Percentiles rank a stretch among this genome's conserved stretches.
Evolutionary conservation across 1,140 invertebrate species (phyloP).

Genomic region (Euglossa dilemma): DNA sequence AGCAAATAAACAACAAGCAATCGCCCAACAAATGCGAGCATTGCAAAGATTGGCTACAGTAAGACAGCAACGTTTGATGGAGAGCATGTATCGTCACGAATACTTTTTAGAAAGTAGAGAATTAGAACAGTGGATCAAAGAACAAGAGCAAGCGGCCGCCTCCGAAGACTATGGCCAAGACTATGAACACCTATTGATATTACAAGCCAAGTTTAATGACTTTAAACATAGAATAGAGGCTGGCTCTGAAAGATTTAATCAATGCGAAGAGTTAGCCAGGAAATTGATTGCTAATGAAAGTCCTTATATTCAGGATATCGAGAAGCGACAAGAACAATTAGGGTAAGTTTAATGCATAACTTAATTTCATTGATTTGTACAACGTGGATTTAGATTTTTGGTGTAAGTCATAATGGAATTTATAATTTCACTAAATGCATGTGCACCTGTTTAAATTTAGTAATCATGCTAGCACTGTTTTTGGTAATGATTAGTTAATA

Average conservation of each 20-base stretch:
- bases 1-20: conserved; percentile 88
- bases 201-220: conserved; percentile 97
- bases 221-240: conserved; percentile 95
- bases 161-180: conserved; percentile 98
- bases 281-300: conserved; percentile 94
- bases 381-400: not conserved
- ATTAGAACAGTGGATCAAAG: conserved; percentile 96
- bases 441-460: not conserved
- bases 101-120: conserved; percentile 96
- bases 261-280: conserved; percentile 95
- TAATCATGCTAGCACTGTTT: not conserved
- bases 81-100: conserved; percentile 95
- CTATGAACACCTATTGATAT: conserved; percentile 95
- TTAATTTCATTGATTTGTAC: not conserved
- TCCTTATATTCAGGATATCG: conserved; percentile 93
- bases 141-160: conserved; percentile 94
- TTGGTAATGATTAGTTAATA: not conserved
- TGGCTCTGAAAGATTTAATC: conserved; percentile 95
- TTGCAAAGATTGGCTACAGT: conserved; percentile 91
- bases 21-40: conserved; percentile 90
- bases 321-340: conserved; percentile 93
- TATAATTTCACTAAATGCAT: conserved; percentile 11
- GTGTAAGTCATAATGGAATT: not conserved
- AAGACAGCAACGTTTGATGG: conserved; percentile 92
- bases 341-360: conserved; percentile 84